Evolutionary conservation across 1,140 invertebrate species (phyloP), one percentile per base, ranked within the genome.

Genomic region (Palaemon carinicauda): DNA sequence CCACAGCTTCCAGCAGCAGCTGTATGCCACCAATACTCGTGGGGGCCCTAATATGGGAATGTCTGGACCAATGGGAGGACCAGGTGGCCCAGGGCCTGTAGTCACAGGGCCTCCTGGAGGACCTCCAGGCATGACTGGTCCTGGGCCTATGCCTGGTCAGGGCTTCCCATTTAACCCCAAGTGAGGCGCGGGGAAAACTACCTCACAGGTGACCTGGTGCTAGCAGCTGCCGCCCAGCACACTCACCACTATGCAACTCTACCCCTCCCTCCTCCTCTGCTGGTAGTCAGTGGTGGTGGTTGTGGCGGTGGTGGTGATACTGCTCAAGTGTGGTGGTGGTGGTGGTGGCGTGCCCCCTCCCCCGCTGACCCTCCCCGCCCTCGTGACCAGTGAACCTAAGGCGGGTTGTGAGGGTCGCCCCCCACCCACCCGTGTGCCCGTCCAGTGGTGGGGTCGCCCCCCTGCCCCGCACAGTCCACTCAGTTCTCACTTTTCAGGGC

Each of bases 1-100:
- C 93, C 96, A 97, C 91, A 97, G 97, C 92, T 98, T 98, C 93
- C 97, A 98, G 91, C 97, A 98, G 91, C 96, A 97, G 91, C 92
- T 98, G 81, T 98, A 98, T 92, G 96, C 97, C 31, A 98, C 96
- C 14, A 96, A 96, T 84, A 96, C 95, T 27, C 90, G 90, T 82
- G 87, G 87, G 54, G 89, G 89, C 54, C 89, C 88, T 65, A 88
- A 80, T 60, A 89, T 89, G 79, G 87, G 73, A 56, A 89, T 89
- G 88, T 60, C 82, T 69, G 82, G 86, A 50, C 60, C 87, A 65
- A 89, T 89, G 86, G 77, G 82, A 71, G 80, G 79, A 31, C 87
- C 80, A 29, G 87, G 80, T 52, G 82, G 87, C 33, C 85, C 60
- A 51, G 78, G 88, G n/a, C 88, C 88, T 50, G 85, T 87, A 50